Evolutionary conservation across 92 coral and sea anemone genomes (phyloP).

Genomic region (Phenganax marumi): DNA sequence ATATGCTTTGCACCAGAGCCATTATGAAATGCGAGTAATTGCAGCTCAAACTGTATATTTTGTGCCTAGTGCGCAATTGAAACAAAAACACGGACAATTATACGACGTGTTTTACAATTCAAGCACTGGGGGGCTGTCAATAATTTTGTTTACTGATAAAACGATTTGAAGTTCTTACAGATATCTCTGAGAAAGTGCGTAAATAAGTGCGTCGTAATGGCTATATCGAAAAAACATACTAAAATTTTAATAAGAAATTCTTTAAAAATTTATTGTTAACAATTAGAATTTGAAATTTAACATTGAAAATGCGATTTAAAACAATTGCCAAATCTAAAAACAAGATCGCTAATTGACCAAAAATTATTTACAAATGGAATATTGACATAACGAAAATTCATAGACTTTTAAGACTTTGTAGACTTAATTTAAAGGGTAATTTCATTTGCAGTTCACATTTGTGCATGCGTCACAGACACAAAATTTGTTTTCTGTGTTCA

Average conservation of each 20-base stretch:
- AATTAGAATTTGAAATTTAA: no score
- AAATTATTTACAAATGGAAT: background rate
- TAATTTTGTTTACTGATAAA: background rate
- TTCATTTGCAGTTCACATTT: no score
- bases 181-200: background rate
- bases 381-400: background rate
- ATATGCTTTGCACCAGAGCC: slow-evolving; percentile 11
- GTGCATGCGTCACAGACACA: no score
- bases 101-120: background rate
- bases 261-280: no score
- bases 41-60: slow-evolving; percentile 3
- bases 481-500: no score
- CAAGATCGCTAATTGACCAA: background rate
- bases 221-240: no score
- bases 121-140: background rate
- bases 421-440: no score
- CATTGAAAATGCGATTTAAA: background rate
- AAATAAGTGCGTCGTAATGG: background rate
- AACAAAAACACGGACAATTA: slow-evolving; percentile 15
- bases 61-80: background rate
- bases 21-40: slow-evolving; percentile 19
- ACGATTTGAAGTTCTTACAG: background rate
- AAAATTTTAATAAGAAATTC: no score
- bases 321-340: background rate
- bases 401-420: background rate